Conservation (phyloP, 2,797 vertebrate species). For the Eulemur albifrons region DNA sequence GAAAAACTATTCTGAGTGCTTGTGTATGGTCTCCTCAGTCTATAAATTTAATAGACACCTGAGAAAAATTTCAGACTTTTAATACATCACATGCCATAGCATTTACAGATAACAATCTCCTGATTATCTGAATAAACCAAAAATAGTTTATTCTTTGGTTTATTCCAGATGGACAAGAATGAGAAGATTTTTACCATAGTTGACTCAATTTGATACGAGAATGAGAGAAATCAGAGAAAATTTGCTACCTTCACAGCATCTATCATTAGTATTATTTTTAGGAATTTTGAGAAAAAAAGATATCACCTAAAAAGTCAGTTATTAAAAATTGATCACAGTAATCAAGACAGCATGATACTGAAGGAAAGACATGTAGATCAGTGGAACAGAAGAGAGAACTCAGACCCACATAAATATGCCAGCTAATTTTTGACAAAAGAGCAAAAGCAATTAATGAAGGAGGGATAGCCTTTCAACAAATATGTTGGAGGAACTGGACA, state of each 20-base stretch:
- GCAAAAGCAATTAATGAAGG: neutral
- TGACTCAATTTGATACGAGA: neutral
- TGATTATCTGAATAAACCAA: neutral
- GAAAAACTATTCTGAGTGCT: neutral
- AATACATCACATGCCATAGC: neutral
- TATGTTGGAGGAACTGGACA: neutral
- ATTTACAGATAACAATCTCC: neutral
- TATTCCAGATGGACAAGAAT: neutral
- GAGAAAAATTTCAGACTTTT: neutral
- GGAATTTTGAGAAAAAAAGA: neutral
- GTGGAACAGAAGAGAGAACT: neutral
- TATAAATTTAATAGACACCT: neutral
- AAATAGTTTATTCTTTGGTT: neutral
- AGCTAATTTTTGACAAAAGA: neutral
- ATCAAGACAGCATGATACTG: neutral
- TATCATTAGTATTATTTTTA: neutral
- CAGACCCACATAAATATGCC: neutral
- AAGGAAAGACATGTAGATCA: neutral
- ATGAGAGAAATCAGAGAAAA: neutral
- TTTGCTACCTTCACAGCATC: neutral
- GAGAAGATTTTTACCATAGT: neutral
- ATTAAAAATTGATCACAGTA: neutral
- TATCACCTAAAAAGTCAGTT: neutral
- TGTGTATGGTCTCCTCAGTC: neutral
- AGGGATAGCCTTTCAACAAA: neutral